Evolutionary conservation across 1,140 invertebrate species (phyloP), one percentile per base, ranked within the genome.

Genomic region (Drosophila carrolli): DNA sequence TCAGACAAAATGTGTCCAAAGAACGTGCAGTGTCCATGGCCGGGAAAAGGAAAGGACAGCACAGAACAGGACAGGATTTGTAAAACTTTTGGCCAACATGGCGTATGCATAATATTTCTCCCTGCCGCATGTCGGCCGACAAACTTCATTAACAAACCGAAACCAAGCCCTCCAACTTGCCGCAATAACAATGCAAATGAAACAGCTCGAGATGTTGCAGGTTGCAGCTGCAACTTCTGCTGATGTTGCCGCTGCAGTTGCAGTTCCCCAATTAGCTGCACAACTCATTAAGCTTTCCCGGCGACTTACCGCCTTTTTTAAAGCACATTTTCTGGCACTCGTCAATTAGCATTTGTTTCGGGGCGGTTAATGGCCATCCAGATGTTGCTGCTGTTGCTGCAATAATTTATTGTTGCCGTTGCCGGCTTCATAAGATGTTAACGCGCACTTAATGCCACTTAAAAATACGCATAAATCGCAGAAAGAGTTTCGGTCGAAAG

Each of bases 401-500:
- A 67, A 71, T 86, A 88, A 86, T 70, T 86, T 88, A 88, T 88
- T 78, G 83, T 65, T 72, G 82, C 60, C 65, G 48, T 66, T 55
- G 65, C 41, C 65, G 57, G 83, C 83, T 88, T 73, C 77, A 83
- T 88, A 88, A 88, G 83, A 88, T 88, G 83, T 88, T 88, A 88
- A 88, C 83, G 83, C 83, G 84, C 84, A 88, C 83, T 88, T 88
- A 88, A 88, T 88, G 83, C 83, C 83, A 89, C 84, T 88, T 88
- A 89, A 88, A 88, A 88, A 89, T 83, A 84, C 77, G 81, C 83
- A 88, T 88, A 88, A 88, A 88, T 88, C 77, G 83, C 71, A 50
- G 59, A 59, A 55, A 61, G 58, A 47, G 46, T 65, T 51, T 38
- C 14, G 44, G 27, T 37, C 47, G 14, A 48, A 48, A 48, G 4